phyloP scores from a whole-genome alignment of 2,113 vertebrate genomes.

The Colossoma macropomum region DNA sequence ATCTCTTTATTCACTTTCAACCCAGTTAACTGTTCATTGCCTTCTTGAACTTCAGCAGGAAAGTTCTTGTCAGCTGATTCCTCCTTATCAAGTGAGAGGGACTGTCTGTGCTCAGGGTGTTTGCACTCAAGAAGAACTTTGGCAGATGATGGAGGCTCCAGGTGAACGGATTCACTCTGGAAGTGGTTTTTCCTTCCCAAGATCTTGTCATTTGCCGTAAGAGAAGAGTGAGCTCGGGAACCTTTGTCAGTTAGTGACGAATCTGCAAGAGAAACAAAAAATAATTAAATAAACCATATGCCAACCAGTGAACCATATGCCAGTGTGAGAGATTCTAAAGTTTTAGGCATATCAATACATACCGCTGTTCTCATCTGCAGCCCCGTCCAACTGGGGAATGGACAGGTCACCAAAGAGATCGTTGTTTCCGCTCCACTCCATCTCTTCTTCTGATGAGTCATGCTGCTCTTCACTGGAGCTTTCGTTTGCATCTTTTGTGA shows the following conservation, averaged over 20 bases:
- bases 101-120: slow-evolving; percentile 90
- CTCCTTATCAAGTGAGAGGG: slow-evolving; percentile 84
- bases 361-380: slow-evolving; percentile 97
- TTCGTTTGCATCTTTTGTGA: slow-evolving; percentile 78
- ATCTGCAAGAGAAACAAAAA: slow-evolving; percentile 77
- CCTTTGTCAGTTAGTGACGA: slow-evolving; percentile 92
- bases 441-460: slow-evolving; percentile 91
- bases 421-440: slow-evolving; percentile 89
- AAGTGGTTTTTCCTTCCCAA: slow-evolving; percentile 88
- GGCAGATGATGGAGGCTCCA: slow-evolving; percentile 89
- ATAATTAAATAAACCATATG: slow-evolving; percentile 13
- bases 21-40: slow-evolving; percentile 83
- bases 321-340: background rate
- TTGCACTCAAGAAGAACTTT: slow-evolving; percentile 90
- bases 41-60: slow-evolving; percentile 81
- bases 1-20: slow-evolving; percentile 89
- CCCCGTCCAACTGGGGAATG: slow-evolving; percentile 97
- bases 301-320: background rate
- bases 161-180: slow-evolving; percentile 85
- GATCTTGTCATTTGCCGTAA: slow-evolving; percentile 89
- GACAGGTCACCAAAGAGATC: slow-evolving; percentile 86
- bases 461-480: slow-evolving; percentile 86
- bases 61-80: slow-evolving; percentile 86
- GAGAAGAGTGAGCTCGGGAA: slow-evolving; percentile 89
- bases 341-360: slow-evolving; percentile 57